Percentiles rank a stretch among this genome's conserved stretches.
Evolutionary conservation across 2,888 invertebrate genomes (phyloP).

Genomic region (Meloe dianella): DNA sequence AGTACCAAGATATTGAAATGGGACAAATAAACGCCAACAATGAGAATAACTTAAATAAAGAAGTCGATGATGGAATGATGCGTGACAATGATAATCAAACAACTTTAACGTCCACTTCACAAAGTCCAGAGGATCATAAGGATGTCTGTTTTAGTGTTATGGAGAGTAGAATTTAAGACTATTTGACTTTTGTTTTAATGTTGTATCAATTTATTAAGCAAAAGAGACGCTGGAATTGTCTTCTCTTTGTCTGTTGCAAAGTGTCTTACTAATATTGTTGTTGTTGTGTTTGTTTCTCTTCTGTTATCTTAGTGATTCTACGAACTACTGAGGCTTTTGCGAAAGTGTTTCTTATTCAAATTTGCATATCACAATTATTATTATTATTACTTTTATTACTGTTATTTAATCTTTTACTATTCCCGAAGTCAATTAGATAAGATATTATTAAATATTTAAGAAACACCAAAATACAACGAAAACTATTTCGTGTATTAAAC

Average conservation of each 20-base stretch:
- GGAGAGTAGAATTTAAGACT: slow-evolving; percentile 27
- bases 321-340: slow-evolving; percentile 23
- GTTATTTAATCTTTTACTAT: not conserved
- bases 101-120: slow-evolving; percentile 16
- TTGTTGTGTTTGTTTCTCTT: slow-evolving; percentile 24
- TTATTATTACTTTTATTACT: not conserved
- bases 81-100: slow-evolving; percentile 15
- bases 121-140: not conserved
- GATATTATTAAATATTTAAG: slow-evolving; percentile 22
- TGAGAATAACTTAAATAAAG: slow-evolving; percentile 34
- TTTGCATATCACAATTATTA: slow-evolving; percentile 29
- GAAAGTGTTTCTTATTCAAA: slow-evolving; percentile 22
- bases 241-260: slow-evolving; percentile 8
- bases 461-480: slow-evolving; percentile 34
- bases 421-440: slow-evolving; percentile 30
- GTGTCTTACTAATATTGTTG: slow-evolving; percentile 24
- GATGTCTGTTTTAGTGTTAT: slow-evolving; percentile 18
- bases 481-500: slow-evolving; percentile 20
- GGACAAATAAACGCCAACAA: slow-evolving; percentile 22
- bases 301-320: slow-evolving; percentile 14
- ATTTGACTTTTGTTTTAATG: not conserved
- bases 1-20: slow-evolving; percentile 1
- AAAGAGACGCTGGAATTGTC: not conserved
- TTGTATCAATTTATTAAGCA: not conserved
- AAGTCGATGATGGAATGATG: slow-evolving; percentile 23